These are phyloP conservation scores for Carposina sasakii DNA, from an alignment of 1,140 invertebrate species.

Conservation along the genomic window DNA sequence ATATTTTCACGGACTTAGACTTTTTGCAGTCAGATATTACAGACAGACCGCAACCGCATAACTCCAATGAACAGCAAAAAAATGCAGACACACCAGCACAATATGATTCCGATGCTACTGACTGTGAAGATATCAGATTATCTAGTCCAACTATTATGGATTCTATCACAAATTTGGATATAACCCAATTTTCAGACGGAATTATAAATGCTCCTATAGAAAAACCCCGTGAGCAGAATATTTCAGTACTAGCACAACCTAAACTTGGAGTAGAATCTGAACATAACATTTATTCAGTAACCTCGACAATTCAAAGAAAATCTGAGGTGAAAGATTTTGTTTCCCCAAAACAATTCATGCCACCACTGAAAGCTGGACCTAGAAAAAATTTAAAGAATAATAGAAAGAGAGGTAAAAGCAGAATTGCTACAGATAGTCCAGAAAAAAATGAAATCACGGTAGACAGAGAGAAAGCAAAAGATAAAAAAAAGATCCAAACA, in stretches of 20 bases:
- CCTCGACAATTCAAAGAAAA: neutral
- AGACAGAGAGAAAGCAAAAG: constrained; percentile 7
- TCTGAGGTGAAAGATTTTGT: constrained; percentile 13
- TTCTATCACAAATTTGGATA: too few relatives aligned
- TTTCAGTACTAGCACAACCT: neutral
- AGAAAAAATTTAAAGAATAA: constrained; percentile 17
- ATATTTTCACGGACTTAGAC: constrained; percentile 17
- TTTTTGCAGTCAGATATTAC: constrained; percentile 19
- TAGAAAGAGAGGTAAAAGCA: constrained; percentile 16
- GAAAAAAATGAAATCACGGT: constrained; percentile 22
- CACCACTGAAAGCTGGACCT: constrained; percentile 20
- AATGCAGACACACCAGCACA: neutral
- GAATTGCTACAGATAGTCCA: constrained; percentile 26
- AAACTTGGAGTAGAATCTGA: neutral
- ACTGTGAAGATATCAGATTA: neutral
- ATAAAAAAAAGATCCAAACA: neutral
- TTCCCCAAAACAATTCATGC: constrained; percentile 19
- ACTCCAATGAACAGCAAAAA: neutral
- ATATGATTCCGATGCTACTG: neutral
- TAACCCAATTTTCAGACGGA: neutral
- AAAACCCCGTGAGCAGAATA: too few relatives aligned
- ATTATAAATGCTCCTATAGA: too few relatives aligned
- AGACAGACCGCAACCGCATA: constrained; percentile 12
- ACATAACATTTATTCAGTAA: neutral
- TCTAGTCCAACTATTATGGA: too few relatives aligned